phyloP scores from a whole-genome alignment of 2,888 invertebrate species.

The Pseudanteris insignis region DNA sequence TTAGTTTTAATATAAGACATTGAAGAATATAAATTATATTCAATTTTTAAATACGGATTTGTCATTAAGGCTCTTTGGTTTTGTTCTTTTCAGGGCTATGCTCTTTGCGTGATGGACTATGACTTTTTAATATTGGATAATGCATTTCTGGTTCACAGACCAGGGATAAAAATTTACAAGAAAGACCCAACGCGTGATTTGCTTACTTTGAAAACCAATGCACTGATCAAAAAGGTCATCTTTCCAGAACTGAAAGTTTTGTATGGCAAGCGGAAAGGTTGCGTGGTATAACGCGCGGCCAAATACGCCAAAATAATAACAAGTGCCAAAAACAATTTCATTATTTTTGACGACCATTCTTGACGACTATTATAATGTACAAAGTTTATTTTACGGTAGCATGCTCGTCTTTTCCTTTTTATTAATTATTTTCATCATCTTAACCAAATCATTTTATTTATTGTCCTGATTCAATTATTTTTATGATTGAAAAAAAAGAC shows the following conservation, averaged over 20 bases:
- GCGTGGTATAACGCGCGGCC: constrained; percentile 75
- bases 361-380: background rate
- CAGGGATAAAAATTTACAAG: constrained; percentile 86
- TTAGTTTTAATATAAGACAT: no score
- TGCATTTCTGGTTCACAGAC: constrained; percentile 91
- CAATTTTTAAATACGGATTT: no score
- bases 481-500: no score
- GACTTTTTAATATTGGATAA: constrained; percentile 93
- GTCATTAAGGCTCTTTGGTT: no score
- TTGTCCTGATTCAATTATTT: no score
- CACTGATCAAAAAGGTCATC: constrained; percentile 80
- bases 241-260: constrained; percentile 86
- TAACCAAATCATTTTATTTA: no score
- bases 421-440: no score
- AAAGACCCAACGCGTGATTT: constrained; percentile 81
- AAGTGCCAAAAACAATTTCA: constrained; percentile 32
- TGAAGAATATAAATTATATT: no score
- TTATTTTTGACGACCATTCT: constrained; percentile 4
- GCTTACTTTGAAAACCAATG: constrained; percentile 80
- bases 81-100: constrained; percentile 87
- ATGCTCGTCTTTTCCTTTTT: no score
- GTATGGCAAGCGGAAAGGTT: constrained; percentile 82
- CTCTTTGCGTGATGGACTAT: constrained; percentile 89
- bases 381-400: background rate
- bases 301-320: constrained; percentile 6